phyloP scores from a whole-genome alignment of 2,113 vertebrate genomes.

The Oceanites oceanicus region DNA sequence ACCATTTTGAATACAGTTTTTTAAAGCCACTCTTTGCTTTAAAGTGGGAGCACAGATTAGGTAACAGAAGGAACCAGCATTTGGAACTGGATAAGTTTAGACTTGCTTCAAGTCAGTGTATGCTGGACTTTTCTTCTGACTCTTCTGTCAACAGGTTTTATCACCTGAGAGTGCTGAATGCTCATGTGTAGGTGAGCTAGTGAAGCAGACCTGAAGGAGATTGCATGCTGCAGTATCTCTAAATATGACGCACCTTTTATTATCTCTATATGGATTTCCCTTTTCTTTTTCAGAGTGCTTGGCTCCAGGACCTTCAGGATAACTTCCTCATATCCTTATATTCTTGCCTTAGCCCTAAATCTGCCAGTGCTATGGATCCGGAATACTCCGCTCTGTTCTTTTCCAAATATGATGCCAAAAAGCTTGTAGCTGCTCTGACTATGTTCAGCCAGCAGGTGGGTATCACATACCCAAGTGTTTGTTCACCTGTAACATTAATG shows the following conservation, averaged over 20 bases:
- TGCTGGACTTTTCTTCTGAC: neutral
- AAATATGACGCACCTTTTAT: neutral
- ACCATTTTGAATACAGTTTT: neutral
- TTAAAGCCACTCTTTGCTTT: neutral
- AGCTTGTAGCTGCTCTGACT: neutral
- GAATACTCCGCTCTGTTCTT: conserved; percentile 30
- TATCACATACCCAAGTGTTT: neutral
- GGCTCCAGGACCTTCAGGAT: conserved; percentile 18
- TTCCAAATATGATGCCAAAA: conserved; percentile 19
- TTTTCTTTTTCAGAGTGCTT: neutral
- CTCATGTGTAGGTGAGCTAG: neutral
- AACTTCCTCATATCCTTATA: conserved; percentile 41
- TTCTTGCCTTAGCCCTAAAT: neutral
- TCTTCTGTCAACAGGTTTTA: neutral
- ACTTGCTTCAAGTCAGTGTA: neutral
- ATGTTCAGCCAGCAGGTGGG: neutral
- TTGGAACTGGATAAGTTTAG: neutral
- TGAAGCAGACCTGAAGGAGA: neutral
- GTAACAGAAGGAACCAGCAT: neutral
- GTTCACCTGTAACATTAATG: neutral
- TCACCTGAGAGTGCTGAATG: neutral
- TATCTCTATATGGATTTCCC: neutral
- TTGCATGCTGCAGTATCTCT: neutral
- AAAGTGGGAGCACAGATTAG: neutral
- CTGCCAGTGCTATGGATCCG: neutral